phyloP scores from a whole-genome alignment of 2,113 vertebrate species.

The Phrynocephalus versicolor region DNA sequence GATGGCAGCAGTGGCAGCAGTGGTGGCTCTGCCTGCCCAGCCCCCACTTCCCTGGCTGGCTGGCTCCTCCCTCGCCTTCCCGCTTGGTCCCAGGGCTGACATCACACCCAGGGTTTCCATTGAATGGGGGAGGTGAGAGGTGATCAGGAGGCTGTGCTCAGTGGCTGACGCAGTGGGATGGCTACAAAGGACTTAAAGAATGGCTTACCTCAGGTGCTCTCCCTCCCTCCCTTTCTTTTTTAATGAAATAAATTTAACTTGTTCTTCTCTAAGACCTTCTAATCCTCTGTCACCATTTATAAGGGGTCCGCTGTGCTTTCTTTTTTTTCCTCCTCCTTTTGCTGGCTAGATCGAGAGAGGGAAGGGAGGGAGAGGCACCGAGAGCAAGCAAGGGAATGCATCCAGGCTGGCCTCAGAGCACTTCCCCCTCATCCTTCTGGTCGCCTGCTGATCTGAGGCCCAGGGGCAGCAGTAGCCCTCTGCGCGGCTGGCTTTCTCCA shows the following conservation, averaged over 20 bases:
- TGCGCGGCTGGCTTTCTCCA: background rate
- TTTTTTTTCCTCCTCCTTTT: conserved; percentile 4
- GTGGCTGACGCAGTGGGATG: no score
- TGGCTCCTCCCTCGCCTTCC: no score
- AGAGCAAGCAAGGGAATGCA: conserved; percentile 23
- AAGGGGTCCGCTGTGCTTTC: background rate
- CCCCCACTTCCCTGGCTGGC: no score
- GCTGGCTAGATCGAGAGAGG: conserved; percentile 18
- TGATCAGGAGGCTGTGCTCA: no score
- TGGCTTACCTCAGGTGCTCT: conserved; percentile 10
- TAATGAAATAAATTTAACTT: conserved; percentile 31
- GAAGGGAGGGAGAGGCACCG: conserved; percentile 33
- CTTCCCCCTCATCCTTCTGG: background rate
- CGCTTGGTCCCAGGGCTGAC: no score
- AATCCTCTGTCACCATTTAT: background rate
- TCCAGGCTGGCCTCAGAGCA: conserved; percentile 40
- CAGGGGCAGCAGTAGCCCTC: no score
- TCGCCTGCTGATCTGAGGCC: no score
- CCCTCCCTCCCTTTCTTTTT: background rate
- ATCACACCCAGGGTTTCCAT: no score
- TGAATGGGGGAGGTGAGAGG: no score
- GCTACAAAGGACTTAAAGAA: conserved; percentile 67
- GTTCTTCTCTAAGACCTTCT: conserved; percentile 11
- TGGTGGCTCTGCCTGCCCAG: no score
- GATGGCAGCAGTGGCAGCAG: conserved; percentile 74